Conservation (phyloP, 2,113 vertebrate genomes). For the Oreotragus oreotragus region DNA sequence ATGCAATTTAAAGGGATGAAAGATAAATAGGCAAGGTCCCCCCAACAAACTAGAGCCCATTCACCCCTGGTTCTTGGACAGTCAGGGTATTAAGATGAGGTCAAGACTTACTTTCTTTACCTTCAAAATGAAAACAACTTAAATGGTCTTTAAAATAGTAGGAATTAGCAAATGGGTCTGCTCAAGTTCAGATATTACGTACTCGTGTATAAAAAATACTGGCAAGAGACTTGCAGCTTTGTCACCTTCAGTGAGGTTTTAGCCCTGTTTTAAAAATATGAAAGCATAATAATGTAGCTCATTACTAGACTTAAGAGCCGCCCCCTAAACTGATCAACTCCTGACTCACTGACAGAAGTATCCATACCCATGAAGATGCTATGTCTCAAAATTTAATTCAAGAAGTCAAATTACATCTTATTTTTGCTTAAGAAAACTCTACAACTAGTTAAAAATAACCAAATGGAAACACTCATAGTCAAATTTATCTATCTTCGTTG, state of each 20-base stretch:
- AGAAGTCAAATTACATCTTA: neutral
- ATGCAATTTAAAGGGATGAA: neutral
- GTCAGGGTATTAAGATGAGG: neutral
- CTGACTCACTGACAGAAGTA: neutral
- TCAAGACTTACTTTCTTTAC: neutral
- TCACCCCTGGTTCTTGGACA: neutral
- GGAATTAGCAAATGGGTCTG: neutral
- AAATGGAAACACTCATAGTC: neutral
- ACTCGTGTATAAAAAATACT: neutral
- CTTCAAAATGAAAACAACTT: neutral
- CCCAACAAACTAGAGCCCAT: neutral
- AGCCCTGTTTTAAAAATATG: neutral
- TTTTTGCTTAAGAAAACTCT: constrained; percentile 6
- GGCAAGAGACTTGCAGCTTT: neutral
- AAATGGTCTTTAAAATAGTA: neutral
- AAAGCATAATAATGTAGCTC: neutral
- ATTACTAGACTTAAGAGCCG: neutral
- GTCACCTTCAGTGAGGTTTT: neutral
- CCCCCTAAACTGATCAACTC: neutral
- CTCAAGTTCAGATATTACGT: neutral
- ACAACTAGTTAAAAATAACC: neutral
- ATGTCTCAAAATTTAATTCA: neutral
- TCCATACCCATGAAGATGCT: neutral
- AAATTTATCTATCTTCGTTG: neutral
- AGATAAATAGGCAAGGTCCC: neutral